Evolutionary conservation across 1,140 invertebrate species (phyloP), one percentile per base, ranked within the genome.

Genomic region (Ectropis grisescens): DNA sequence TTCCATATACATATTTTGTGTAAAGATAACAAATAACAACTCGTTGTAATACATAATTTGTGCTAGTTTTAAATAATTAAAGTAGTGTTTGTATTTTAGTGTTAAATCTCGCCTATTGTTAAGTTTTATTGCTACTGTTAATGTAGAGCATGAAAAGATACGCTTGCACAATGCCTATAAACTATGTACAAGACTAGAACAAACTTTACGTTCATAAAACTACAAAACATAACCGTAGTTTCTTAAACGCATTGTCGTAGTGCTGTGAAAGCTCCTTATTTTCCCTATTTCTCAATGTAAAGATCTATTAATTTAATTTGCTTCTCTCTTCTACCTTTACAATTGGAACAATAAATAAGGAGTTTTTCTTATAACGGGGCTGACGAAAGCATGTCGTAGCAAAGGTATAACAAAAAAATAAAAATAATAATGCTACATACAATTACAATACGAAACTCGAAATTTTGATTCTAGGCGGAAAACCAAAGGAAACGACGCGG

Each of bases 381-480:
- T 47, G 45, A 47, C 45, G 45, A 47, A 34, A 30, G 45, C 40
- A 41, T 38, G 32, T 29, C 25, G 29, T 37, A 24, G 14, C 9
- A 38, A 26, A 30, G 22, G 24, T 26, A 2, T 26, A 10, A n/a
- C n/a, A n/a, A n/a, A n/a, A n/a, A n/a, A n/a, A n/a, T n/a, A n/a
- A n/a, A n/a, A n/a, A n/a, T n/a, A n/a, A n/a, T n/a, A n/a, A n/a
- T 3, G 10, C 24, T 4, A 26, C n/a, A n/a, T 26, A 10, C 6
- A n/a, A 8, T 19, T 19, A 33, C 30, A 37, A 33, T 23, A 40
- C 22, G 37, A 26, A 27, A 37, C 33, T 41, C 28, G 37, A 41
- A 29, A 39, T 46, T 47, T 38, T 47, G 29, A 41, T 47, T 47
- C 39, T 47, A 47, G 45, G 45, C 45, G 37, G 45, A 47, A 33